Evolutionary conservation across 2,888 invertebrate species (phyloP), one percentile per base, ranked within the genome.

Genomic region (Andrena bucephala): DNA sequence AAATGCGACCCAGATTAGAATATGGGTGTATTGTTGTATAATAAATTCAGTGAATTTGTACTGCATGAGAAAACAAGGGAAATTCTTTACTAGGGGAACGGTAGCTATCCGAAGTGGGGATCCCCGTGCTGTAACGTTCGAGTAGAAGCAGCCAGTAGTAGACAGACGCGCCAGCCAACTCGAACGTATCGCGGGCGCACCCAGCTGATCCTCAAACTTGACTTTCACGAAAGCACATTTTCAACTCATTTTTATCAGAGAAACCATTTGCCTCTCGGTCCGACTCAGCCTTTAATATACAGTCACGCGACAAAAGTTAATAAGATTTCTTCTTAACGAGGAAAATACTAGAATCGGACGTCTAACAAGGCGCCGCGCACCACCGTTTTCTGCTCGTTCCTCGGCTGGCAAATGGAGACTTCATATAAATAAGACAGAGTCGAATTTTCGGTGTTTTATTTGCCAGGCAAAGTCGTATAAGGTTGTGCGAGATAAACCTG

Each of bases 401-500:
- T 16, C 24, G 31, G 20, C 6, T 24, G 62, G 33, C 62, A 52
- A 33, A 63, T 29, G 16, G 31, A 60, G 20, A 16, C 20, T 48
- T n/a, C n/a, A 10, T 24, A 33, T 62, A 52, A 74, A n/a, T 54
- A 29, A 72, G 59, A 36, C 54, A 33, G 42, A 70, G 52, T 65
- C 24, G 65, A 77, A 72, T 77, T 82, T 82, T 77, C 8, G 66
- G 20, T 59, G 63, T 48, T 72, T 82, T 71, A 48, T 72, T 66
- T 48, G 62, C 20, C 24, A 16, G 33, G 7, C 5, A n/a, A 50
- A 65, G 69, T 72, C 65, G 83, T 83, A 80, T 74, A 75, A 74
- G 74, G 67, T 67, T 27, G 62, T 29, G 68, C 42, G 72, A 70
- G 85, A 86, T 83, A 86, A 85, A 69, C 73, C 74, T 73, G 66